These are phyloP conservation scores for Malacoraja senta DNA, from an alignment of 2,797 vertebrate genomes.

Conservation along the genomic window DNA sequence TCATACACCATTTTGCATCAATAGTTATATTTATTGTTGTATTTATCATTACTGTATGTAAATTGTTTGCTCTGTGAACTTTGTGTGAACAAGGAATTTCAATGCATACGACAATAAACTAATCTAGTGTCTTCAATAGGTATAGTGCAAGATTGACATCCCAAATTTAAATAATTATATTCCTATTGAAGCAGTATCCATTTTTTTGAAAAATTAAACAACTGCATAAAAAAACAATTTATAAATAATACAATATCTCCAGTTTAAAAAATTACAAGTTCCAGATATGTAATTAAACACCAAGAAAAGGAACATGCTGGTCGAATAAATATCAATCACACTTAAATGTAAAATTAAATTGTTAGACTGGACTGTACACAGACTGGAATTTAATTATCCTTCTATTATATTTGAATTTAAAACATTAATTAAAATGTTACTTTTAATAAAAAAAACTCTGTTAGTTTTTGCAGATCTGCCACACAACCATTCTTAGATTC, in stretches of 20 bases:
- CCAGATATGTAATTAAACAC: background rate
- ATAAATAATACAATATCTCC: background rate
- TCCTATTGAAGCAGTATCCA: background rate
- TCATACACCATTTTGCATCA: too few species aligned
- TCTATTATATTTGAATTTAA: background rate
- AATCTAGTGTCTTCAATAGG: slow-evolving; percentile 24
- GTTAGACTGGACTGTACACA: too few species aligned
- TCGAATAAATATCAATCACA: slow-evolving; percentile 8
- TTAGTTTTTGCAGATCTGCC: background rate
- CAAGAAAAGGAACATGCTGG: background rate
- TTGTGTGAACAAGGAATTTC: too few species aligned
- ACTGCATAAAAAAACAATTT: background rate
- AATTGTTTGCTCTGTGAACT: too few species aligned
- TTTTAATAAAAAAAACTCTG: too few species aligned
- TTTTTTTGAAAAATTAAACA: background rate
- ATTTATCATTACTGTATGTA: too few species aligned
- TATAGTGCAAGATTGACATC: slow-evolving; percentile 39
- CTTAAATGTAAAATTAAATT: background rate
- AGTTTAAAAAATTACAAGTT: background rate
- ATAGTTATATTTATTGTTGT: too few species aligned
- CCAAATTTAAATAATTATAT: background rate
- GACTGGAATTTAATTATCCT: background rate
- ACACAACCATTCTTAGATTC: background rate
- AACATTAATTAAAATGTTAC: background rate
- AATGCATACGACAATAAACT: too few species aligned